phyloP scores from a whole-genome alignment of 2,888 invertebrate species.

The Amphipyra tragopoginis region DNA sequence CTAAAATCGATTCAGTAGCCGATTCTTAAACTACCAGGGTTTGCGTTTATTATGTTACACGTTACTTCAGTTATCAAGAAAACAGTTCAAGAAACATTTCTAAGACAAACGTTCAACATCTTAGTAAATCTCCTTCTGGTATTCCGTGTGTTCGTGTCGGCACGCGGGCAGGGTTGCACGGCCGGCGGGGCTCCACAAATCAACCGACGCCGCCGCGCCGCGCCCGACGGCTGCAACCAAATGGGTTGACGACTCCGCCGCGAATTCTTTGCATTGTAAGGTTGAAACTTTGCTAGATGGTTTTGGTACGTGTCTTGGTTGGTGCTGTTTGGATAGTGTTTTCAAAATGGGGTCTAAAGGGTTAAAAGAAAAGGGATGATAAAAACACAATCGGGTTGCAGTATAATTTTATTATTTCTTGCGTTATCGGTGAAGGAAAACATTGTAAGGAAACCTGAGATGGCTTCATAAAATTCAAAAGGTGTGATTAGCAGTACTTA shows the following conservation, averaged over 20 bases:
- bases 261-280: slow-evolving; percentile 65
- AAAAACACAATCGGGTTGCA: no score
- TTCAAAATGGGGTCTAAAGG: not conserved
- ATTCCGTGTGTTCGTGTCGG: slow-evolving; percentile 65
- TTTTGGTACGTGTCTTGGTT: slow-evolving; percentile 62
- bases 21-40: no score
- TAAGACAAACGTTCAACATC: slow-evolving; percentile 33
- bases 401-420: no score
- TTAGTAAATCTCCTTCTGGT: slow-evolving; percentile 45
- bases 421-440: no score
- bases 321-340: slow-evolving; percentile 19
- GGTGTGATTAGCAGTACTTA: no score
- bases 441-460: no score
- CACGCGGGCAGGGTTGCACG: slow-evolving; percentile 61
- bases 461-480: no score
- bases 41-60: no score
- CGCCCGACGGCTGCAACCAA: slow-evolving; percentile 44
- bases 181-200: slow-evolving; percentile 70
- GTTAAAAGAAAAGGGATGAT: no score
- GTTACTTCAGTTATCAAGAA: no score
- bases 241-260: slow-evolving; percentile 58
- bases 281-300: slow-evolving; percentile 64
- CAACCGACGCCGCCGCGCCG: slow-evolving; percentile 58
- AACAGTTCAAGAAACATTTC: not conserved
- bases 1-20: no score